Evolutionary conservation across 1,140 invertebrate species (phyloP).

Genomic region (Zaprionus taronus): DNA sequence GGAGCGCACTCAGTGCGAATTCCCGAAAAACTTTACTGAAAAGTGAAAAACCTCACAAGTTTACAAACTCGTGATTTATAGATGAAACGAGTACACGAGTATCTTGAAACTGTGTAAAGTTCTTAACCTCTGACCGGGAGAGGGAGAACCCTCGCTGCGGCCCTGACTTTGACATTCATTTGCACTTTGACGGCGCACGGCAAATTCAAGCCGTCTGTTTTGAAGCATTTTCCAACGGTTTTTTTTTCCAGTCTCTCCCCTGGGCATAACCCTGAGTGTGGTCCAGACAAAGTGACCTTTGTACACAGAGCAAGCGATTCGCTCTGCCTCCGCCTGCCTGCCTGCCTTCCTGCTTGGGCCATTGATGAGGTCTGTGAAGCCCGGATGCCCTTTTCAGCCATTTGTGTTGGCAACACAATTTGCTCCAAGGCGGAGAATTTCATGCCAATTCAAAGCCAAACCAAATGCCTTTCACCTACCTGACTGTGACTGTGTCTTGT

Average conservation of each 20-base stretch:
- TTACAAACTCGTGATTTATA: neutral
- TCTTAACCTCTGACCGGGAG: neutral
- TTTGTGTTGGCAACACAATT: slow-evolving; percentile 41
- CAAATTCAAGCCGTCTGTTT: slow-evolving; percentile 54
- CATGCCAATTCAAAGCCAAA: slow-evolving; percentile 64
- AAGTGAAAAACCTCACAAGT: neutral
- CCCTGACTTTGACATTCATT: slow-evolving; percentile 64
- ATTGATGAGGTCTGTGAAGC: slow-evolving; percentile 30
- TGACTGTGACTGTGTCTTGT: slow-evolving; percentile 10
- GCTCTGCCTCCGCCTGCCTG: neutral
- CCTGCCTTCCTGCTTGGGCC: neutral
- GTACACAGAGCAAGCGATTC: slow-evolving; percentile 22
- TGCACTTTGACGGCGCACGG: slow-evolving; percentile 49
- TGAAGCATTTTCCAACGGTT: slow-evolving; percentile 64
- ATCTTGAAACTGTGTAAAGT: neutral
- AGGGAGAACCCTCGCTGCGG: slow-evolving; percentile 8
- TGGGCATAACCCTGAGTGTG: slow-evolving; percentile 51
- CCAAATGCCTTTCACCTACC: slow-evolving; percentile 62
- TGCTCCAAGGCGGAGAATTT: slow-evolving; percentile 33
- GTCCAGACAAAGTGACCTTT: slow-evolving; percentile 73
- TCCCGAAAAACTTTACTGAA: neutral
- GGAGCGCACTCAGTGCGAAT: neutral
- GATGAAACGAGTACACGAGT: neutral
- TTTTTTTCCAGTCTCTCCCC: slow-evolving; percentile 42
- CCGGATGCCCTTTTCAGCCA: slow-evolving; percentile 22